phyloP scores from a whole-genome alignment of 2,797 vertebrate species.

The Argya squamiceps region DNA sequence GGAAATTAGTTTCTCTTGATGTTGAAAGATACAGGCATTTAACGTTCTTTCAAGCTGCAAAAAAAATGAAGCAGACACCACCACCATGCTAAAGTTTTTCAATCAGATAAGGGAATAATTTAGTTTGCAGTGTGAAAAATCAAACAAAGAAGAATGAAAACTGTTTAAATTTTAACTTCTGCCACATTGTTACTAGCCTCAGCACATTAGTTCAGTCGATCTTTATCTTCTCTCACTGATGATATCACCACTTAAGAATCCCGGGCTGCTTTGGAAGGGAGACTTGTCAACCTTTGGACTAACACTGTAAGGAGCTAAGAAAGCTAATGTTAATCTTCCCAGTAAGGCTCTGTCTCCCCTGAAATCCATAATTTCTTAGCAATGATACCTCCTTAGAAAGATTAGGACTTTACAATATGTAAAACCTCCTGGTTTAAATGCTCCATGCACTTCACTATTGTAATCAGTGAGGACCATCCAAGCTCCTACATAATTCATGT shows the following conservation, averaged over 20 bases:
- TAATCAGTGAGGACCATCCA: not conserved
- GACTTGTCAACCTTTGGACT: slow-evolving; percentile 26
- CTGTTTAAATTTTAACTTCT: slow-evolving; percentile 64
- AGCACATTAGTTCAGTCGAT: slow-evolving; percentile 50
- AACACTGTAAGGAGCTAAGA: not conserved
- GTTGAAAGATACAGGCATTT: slow-evolving; percentile 7
- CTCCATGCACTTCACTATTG: not conserved
- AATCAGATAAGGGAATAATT: slow-evolving; percentile 44
- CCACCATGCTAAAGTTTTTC: not conserved
- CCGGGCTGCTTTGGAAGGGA: slow-evolving; percentile 35
- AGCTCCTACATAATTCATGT: not conserved
- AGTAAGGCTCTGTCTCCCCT: slow-evolving; percentile 3
- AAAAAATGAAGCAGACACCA: not conserved
- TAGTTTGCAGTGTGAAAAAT: slow-evolving; percentile 42
- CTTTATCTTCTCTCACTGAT: slow-evolving; percentile 59
- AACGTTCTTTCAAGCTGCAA: not conserved
- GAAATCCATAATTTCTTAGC: slow-evolving; percentile 46
- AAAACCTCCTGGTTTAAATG: slow-evolving; percentile 18
- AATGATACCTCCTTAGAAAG: slow-evolving; percentile 8
- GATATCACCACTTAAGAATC: slow-evolving; percentile 65
- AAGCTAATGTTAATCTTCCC: not conserved
- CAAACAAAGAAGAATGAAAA: slow-evolving; percentile 54
- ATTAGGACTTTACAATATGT: not conserved
- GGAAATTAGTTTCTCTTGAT: slow-evolving; percentile 24
- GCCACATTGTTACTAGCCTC: slow-evolving; percentile 48